Evolutionary conservation across 2,797 vertebrate species (phyloP).

Genomic region (Lagocephalus sceleratus): DNA sequence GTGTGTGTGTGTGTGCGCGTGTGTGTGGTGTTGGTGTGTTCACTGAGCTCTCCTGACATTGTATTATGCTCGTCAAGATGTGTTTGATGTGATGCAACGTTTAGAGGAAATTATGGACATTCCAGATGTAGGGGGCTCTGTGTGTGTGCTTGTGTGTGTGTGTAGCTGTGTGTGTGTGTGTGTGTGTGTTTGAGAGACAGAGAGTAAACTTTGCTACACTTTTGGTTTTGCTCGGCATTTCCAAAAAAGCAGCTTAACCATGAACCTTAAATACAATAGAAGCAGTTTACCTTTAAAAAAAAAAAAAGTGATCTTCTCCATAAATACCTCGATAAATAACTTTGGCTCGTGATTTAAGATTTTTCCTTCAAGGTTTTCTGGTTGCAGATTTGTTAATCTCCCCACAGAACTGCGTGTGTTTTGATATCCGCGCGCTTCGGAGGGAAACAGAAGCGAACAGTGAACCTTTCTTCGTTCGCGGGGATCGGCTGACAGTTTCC

Average conservation of each 20-base stretch:
- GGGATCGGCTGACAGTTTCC: slow-evolving; percentile 26
- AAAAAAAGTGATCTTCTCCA: too few relatives aligned
- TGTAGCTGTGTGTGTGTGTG: not conserved
- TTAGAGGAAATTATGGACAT: slow-evolving; percentile 33
- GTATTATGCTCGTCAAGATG: slow-evolving; percentile 29
- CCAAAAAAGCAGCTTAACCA: not conserved
- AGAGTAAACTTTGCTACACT: too few relatives aligned
- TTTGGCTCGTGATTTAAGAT: too few relatives aligned
- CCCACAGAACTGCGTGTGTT: slow-evolving; percentile 11
- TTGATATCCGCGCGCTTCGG: slow-evolving; percentile 9
- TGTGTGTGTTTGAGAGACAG: too few relatives aligned
- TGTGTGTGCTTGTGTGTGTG: slow-evolving; percentile 6
- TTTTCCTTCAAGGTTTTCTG: not conserved
- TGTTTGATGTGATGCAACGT: slow-evolving; percentile 44
- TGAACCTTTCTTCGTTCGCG: slow-evolving; percentile 20
- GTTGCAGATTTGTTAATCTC: slow-evolving; percentile 6
- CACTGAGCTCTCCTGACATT: slow-evolving; percentile 8
- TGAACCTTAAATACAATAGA: not conserved
- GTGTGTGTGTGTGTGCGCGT: slow-evolving; percentile 7
- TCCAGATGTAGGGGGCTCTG: slow-evolving; percentile 16
- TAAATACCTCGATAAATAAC: too few relatives aligned
- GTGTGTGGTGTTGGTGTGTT: slow-evolving; percentile 2
- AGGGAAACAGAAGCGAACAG: not conserved
- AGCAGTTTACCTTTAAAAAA: too few relatives aligned
- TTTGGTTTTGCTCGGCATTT: not conserved